Percentiles rank a stretch among this genome's conserved stretches.
These are phyloP conservation scores for Eristalinus aeneus DNA, from an alignment of 2,888 invertebrate genomes.

Conservation along the genomic window DNA sequence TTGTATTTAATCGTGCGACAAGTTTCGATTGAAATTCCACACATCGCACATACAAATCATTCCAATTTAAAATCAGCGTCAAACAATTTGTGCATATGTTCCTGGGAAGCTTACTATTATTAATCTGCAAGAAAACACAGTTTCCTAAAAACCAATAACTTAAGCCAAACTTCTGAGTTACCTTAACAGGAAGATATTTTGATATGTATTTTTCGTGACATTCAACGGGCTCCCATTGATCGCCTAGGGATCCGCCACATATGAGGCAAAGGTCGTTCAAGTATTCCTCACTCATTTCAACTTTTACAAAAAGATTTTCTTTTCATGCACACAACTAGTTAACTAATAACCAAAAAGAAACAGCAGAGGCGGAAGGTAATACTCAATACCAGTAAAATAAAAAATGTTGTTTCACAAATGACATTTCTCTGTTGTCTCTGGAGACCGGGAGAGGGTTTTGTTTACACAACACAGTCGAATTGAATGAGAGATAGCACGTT, in stretches of 20 bases:
- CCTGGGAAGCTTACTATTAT: constrained; percentile 25
- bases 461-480: constrained; percentile 49
- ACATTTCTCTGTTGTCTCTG: constrained; percentile 8
- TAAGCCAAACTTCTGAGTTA: neutral
- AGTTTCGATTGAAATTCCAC: constrained; percentile 36
- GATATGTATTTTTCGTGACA: constrained; percentile 33
- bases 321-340: neutral
- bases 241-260: constrained; percentile 33
- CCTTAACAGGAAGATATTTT: constrained; percentile 63
- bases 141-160: too few relatives aligned
- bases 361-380: neutral
- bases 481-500: neutral
- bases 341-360: neutral
- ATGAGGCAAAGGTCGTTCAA: constrained; percentile 51
- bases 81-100: constrained; percentile 41
- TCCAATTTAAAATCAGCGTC: constrained; percentile 35
- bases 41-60: constrained; percentile 57
- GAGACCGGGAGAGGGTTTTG: constrained; percentile 20
- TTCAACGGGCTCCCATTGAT: constrained; percentile 2
- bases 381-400: neutral
- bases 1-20: neutral
- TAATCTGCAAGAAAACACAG: constrained; percentile 10
- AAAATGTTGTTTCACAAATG: neutral
- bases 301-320: neutral
- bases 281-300: constrained; percentile 8